Percentiles rank a stretch among this genome's conserved stretches.
Conservation (phyloP, 2,888 invertebrate genomes). For the Thymelicus sylvestris region DNA sequence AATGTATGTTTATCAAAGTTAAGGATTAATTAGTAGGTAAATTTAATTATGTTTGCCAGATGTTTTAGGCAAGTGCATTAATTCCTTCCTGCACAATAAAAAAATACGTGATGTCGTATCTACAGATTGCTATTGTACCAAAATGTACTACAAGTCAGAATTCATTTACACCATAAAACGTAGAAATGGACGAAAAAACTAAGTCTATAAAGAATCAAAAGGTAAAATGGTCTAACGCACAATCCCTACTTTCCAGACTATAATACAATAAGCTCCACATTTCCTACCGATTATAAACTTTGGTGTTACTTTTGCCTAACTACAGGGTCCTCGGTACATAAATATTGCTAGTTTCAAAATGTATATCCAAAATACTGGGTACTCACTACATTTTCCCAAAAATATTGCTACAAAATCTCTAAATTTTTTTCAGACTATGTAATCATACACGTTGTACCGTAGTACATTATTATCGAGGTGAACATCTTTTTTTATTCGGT, state of each 20-base stretch:
- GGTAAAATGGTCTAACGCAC: constrained; percentile 10
- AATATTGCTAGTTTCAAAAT: constrained; percentile 68
- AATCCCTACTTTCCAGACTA: constrained; percentile 37
- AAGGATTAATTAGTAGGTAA: not conserved
- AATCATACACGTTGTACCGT: constrained; percentile 52
- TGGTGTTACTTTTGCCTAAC: constrained; percentile 77
- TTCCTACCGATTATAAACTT: constrained; percentile 64
- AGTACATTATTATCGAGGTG: constrained; percentile 51
- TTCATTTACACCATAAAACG: constrained; percentile 12
- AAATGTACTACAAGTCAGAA: constrained; percentile 15
- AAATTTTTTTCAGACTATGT: constrained; percentile 66
- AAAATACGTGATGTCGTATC: no score
- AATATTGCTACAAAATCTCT: constrained; percentile 76
- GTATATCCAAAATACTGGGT: constrained; percentile 77
- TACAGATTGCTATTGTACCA: not conserved
- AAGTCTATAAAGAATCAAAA: constrained; percentile 58
- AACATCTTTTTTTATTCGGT: constrained; percentile 31
- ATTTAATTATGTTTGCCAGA: not conserved
- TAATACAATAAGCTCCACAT: constrained; percentile 71
- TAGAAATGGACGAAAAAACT: constrained; percentile 69
- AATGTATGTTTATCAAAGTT: not conserved
- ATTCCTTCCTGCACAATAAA: not conserved
- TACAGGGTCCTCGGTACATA: constrained; percentile 72
- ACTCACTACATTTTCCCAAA: constrained; percentile 74
- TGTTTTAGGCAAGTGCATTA: not conserved